phyloP scores from a whole-genome alignment of 1,140 invertebrate genomes.

The Papilio helenus region DNA sequence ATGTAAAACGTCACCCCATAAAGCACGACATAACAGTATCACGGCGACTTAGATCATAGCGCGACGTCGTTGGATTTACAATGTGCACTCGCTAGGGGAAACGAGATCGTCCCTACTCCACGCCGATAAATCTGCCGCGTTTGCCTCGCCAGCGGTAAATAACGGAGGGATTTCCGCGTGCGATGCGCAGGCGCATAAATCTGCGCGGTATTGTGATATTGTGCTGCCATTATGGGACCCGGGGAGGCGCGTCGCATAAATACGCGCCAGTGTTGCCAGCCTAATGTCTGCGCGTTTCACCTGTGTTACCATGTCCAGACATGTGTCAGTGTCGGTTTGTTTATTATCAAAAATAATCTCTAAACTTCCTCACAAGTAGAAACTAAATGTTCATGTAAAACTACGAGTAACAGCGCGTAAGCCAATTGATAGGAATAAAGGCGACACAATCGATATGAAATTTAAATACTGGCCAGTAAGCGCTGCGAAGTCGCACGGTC shows the following conservation, averaged over 20 bases:
- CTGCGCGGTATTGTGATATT: conserved; percentile 82
- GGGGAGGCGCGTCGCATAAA: conserved; percentile 75
- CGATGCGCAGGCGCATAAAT: conserved; percentile 80
- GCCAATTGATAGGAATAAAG: not conserved
- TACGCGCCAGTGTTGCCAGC: conserved; percentile 59
- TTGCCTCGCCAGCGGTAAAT: conserved; percentile 82
- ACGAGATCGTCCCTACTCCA: conserved; percentile 72
- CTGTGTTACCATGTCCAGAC: conserved; percentile 40
- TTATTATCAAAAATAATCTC: not conserved
- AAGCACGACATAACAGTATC: conserved; percentile 55
- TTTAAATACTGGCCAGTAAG: conserved; percentile 27
- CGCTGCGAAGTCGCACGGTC: not conserved
- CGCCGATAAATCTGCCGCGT: conserved; percentile 80
- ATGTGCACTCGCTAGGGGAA: conserved; percentile 63
- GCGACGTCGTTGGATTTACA: conserved; percentile 60
- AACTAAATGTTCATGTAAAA: not conserved
- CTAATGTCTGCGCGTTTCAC: conserved; percentile 41
- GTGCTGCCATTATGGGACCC: conserved; percentile 78
- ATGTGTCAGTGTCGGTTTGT: conserved; percentile 46
- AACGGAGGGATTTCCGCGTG: conserved; percentile 82
- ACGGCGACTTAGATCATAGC: conserved; percentile 49
- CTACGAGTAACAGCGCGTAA: not conserved
- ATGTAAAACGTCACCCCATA: conserved; percentile 56
- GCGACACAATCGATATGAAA: conserved; percentile 8
- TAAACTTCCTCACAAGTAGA: not conserved